Conservation (phyloP, 2,113 vertebrate genomes). For the Casuarius casuarius region DNA sequence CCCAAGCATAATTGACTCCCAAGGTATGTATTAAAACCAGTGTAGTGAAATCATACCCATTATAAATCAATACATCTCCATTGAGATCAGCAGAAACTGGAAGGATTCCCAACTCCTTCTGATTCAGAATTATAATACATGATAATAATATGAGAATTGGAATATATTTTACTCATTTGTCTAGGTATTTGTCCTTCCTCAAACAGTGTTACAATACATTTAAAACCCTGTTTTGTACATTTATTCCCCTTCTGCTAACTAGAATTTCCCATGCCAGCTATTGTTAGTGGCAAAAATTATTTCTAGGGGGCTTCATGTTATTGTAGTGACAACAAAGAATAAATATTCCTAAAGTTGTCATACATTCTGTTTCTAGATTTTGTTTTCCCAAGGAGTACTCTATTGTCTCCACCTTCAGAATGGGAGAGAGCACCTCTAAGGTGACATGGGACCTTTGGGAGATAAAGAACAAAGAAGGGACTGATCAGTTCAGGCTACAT, state of each 20-base stretch:
- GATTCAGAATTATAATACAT: background rate
- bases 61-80: background rate
- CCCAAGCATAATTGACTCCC: background rate
- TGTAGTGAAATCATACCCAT: fast-evolving
- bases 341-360: background rate
- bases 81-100: background rate
- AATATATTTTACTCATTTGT: background rate
- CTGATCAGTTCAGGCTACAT: background rate
- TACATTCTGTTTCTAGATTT: background rate
- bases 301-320: background rate
- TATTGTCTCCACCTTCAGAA: background rate
- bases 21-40: background rate
- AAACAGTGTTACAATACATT: background rate
- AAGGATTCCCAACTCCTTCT: background rate
- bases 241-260: background rate
- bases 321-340: background rate
- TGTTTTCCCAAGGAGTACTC: conserved; percentile 5
- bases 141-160: background rate
- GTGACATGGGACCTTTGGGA: background rate
- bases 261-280: background rate
- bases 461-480: background rate
- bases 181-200: background rate
- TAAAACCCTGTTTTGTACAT: background rate
- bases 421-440: background rate
- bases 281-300: background rate